A percentile compares a stretch with the other conserved stretches of the same genome.
Evolutionary conservation across 2,888 invertebrate species (phyloP).

Genomic region (Mythimna pallens): DNA sequence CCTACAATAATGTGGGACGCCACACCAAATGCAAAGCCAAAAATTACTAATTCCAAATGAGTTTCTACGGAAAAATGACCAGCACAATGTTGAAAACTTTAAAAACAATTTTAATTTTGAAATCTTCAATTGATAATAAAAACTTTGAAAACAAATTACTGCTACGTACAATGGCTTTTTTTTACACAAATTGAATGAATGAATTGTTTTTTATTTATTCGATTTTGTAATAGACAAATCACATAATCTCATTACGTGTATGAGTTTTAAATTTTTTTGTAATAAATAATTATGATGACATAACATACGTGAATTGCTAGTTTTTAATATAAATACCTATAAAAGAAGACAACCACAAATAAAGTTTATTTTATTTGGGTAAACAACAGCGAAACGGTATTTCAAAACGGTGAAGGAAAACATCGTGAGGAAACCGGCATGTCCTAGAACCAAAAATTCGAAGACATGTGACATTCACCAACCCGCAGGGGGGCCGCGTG

Average conservation of each 20-base stretch:
- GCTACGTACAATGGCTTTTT: background rate
- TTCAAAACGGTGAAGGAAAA: too few relatives aligned
- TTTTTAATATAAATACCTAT: constrained; percentile 24
- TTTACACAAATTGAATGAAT: background rate
- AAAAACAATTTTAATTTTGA: background rate
- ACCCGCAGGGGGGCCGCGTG: too few relatives aligned
- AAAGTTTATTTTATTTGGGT: too few relatives aligned
- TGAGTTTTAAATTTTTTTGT: background rate
- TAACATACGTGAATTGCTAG: constrained; percentile 4
- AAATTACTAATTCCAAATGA: too few relatives aligned
- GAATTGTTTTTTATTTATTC: background rate
- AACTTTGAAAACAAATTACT: background rate
- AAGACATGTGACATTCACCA: too few relatives aligned
- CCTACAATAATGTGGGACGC: too few relatives aligned
- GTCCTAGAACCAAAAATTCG: too few relatives aligned
- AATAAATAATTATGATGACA: background rate
- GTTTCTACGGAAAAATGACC: background rate
- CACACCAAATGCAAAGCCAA: too few relatives aligned
- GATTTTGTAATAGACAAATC: background rate
- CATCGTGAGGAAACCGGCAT: too few relatives aligned
- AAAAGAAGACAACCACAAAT: too few relatives aligned
- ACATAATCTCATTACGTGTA: constrained; percentile 3
- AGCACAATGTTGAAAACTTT: background rate
- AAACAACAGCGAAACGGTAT: too few relatives aligned
- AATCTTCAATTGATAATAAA: constrained; percentile 6